A percentile compares a stretch with the other conserved stretches of the same genome.
Conservation (phyloP, 1,140 invertebrate genomes). For the Spodoptera litura region DNA sequence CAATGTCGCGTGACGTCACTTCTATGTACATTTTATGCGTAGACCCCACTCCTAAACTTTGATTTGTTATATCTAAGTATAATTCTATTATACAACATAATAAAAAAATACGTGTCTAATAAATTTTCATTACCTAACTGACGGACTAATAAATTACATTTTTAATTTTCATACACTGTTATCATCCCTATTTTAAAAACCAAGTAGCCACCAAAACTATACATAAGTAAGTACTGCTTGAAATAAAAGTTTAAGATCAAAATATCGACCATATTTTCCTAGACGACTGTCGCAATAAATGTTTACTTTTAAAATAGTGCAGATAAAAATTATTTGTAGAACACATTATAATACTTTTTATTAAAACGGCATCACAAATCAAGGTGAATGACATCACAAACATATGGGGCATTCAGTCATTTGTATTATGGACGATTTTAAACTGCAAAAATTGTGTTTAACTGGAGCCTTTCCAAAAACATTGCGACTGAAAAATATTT, state of each 20-base stretch:
- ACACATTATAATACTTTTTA: not conserved
- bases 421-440: not conserved
- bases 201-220: constrained; percentile 7
- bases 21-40: too few relatives aligned
- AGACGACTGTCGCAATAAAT: not conserved
- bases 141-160: too few relatives aligned
- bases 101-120: too few relatives aligned
- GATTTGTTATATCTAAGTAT: too few relatives aligned
- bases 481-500: too few relatives aligned
- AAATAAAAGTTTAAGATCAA: not conserved
- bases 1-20: too few relatives aligned
- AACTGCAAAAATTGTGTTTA: too few relatives aligned
- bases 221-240: not conserved
- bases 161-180: too few relatives aligned
- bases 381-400: constrained; percentile 37
- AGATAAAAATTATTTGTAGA: constrained; percentile 1
- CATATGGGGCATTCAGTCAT: constrained; percentile 1
- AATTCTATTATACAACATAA: too few relatives aligned
- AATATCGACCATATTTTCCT: constrained; percentile 5
- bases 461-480: too few relatives aligned
- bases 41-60: too few relatives aligned
- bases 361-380: constrained; percentile 18
- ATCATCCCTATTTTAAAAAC: not conserved
- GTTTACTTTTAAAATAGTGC: constrained; percentile 4
- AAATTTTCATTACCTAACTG: too few relatives aligned